Evolutionary conservation across 2,888 invertebrate species (phyloP), one percentile per base, ranked within the genome.

Genomic region (Amphipoea oculea): DNA sequence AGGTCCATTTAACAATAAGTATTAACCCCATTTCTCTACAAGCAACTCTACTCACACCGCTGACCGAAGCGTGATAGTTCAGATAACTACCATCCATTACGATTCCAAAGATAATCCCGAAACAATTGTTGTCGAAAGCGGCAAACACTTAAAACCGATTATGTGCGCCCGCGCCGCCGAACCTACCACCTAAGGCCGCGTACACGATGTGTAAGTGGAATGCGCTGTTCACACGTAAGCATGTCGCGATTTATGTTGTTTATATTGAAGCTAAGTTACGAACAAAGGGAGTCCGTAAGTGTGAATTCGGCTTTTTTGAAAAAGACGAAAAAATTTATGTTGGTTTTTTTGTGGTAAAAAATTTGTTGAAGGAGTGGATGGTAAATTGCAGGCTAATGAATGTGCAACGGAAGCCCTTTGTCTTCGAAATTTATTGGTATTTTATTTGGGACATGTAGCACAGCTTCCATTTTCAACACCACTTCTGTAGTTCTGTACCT

Each of bases 81-180:
- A 81, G 88, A 84, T 86, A 88, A 86, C 81, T 57, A 76, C 77
- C 76, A 76, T 87, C 85, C 87, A 85, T 85, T 85, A 88, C 88
- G 80, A 88, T 88, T 73, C 71, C 63, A 12, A 82, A 88, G 89
- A 89, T 89, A 89, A 84, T 81, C 29, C 78, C 68, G 76, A 88
- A 86, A 89, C 88, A 89, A 89, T 89, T 76, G 86, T 80, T 86
- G 86, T 85, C 87, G 78, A 86, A 86, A 86, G 83, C 74, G 77
- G 88, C 86, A 85, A 91, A 92, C 92, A 92, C 90, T 92, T 90
- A 92, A 91, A 92, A 91, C 90, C 91, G 91, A 93, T 93, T 92
- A 92, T 84, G 78, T 88, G 91, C 91, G 89, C 90, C 81, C 87
- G 91, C 90, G 90, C 89, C 83, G 86, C 81, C 57, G 45, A 40